These are phyloP conservation scores for Heteropelma amictum DNA, from an alignment of 2,888 invertebrate species.

Conservation along the genomic window DNA sequence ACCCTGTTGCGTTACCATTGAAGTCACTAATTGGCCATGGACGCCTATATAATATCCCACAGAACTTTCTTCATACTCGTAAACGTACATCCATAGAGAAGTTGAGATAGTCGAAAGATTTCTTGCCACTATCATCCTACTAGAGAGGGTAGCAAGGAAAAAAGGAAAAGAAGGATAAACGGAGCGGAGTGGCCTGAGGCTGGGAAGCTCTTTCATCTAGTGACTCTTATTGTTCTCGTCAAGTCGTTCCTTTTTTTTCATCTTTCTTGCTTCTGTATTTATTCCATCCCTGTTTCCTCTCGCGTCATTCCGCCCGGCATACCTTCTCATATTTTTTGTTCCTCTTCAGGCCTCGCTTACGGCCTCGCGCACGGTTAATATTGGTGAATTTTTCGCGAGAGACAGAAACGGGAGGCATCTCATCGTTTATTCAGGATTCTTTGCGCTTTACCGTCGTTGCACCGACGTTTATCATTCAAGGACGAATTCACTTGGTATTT, in stretches of 20 bases:
- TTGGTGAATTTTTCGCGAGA: conserved; percentile 43
- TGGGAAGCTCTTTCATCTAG: conserved; percentile 70
- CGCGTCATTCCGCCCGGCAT: conserved; percentile 36
- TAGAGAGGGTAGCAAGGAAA: not conserved
- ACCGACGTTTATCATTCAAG: not conserved
- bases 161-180: conserved; percentile 51
- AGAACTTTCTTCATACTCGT: not conserved
- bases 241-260: conserved; percentile 63
- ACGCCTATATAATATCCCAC: too few relatives aligned
- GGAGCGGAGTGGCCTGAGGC: conserved; percentile 65
- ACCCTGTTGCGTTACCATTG: conserved; percentile 25
- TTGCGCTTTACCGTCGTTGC: conserved; percentile 53
- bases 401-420: conserved; percentile 52
- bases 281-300: conserved; percentile 40
- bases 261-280: conserved; percentile 44
- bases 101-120: too few relatives aligned
- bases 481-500: not conserved
- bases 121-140: too few relatives aligned
- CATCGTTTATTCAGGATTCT: conserved; percentile 67
- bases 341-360: not conserved
- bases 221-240: conserved; percentile 58
- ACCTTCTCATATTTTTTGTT: conserved; percentile 17
- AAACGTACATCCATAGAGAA: not conserved
- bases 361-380: not conserved
- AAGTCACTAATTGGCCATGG: conserved; percentile 41